Evolutionary conservation across 2,888 invertebrate species (phyloP).

Genomic region (Protophormia terraenovae): DNA sequence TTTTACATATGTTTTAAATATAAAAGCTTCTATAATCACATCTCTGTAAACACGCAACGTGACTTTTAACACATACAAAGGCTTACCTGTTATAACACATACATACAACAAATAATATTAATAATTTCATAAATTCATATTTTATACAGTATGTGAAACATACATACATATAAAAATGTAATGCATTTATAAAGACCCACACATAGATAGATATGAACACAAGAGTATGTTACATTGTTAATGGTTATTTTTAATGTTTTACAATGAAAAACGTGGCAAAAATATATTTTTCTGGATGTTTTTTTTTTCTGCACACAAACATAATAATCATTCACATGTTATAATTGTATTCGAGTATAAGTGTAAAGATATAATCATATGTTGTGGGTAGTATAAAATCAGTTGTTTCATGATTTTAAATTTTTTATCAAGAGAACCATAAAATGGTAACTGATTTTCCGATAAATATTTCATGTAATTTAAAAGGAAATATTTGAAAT

Average conservation of each 20-base stretch:
- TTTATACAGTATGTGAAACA: neutral
- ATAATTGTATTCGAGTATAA: neutral
- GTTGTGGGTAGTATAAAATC: neutral
- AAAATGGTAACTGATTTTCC: neutral
- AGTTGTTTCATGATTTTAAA: neutral
- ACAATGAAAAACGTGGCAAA: conserved; percentile 23
- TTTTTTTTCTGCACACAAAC: too few relatives aligned
- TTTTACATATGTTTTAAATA: neutral
- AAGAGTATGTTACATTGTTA: conserved; percentile 33
- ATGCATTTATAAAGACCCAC: conserved; percentile 17
- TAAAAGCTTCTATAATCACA: conserved; percentile 33
- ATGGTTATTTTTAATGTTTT: conserved; percentile 23
- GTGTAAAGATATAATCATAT: neutral
- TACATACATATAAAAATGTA: neutral
- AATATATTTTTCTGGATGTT: neutral
- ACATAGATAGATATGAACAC: conserved; percentile 15
- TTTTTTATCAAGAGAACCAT: neutral
- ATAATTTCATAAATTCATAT: conserved; percentile 21
- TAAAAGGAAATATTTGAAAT: neutral
- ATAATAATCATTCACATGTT: neutral
- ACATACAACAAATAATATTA: neutral
- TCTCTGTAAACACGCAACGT: conserved; percentile 44
- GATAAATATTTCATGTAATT: neutral
- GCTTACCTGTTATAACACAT: neutral
- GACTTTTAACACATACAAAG: conserved; percentile 31